Evolutionary conservation across 2,113 vertebrate species (phyloP), one percentile per base, ranked within the genome.

Genomic region (Psilopogon haemacephalus): DNA sequence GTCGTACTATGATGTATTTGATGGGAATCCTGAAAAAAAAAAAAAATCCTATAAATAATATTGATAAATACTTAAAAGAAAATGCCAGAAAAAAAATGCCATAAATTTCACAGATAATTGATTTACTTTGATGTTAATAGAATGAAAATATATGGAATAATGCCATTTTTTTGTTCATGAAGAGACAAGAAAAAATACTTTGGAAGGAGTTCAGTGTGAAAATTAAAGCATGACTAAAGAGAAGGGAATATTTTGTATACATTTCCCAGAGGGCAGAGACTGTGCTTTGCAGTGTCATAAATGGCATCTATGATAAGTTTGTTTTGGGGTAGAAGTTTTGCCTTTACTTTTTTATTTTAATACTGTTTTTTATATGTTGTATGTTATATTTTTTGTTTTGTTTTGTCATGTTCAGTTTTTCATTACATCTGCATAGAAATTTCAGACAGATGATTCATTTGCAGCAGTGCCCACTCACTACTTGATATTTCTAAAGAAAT

Each of bases 21-120:
- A 59, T 78, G 65, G 64, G 56, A 90, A 91, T 55, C 76, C 69
- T 96, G 50, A 44, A 56, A 94, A 84, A 72, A 50, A 94, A 84
- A 74, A n/a, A n/a, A n/a, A n/a, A 50, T 83, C 54, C 60, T 68
- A 26, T 37, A 77, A 94, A 87, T 60, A 74, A 35, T 85, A 48
- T 59, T 91, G 33, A 26, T 78, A 92, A 92, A 89, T 67, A 21
- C 3, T 68, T 84, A 20, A 14, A 28, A 38, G 30, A 73, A 38
- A 33, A 21, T 32, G 9, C 62, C 27, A 28, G 24, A 55, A 63
- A 73, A 73, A 70, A 70, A 60, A 69, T 18, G 4, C 21, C 85
- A 44, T 4, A 35, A 40, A 48, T 8, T 32, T 76, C 42, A 21
- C 15, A 52, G 9, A 17, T 54, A 46, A 33, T 35, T 44, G 8